These are phyloP conservation scores for Caracal caracal DNA, from an alignment of 2,113 vertebrate species.

Conservation along the genomic window DNA sequence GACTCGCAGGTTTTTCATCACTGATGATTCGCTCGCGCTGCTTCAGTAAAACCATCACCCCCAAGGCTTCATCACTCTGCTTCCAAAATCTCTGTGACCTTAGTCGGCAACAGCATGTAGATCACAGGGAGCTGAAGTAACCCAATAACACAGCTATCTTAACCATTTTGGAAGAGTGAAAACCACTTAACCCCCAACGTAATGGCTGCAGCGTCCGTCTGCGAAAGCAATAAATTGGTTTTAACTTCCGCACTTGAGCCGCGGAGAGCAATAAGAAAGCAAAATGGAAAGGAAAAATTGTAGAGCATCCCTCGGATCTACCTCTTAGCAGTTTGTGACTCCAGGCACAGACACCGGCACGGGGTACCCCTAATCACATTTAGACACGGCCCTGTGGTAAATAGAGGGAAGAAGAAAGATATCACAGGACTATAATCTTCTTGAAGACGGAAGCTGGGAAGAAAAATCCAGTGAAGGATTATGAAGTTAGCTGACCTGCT, in stretches of 20 bases:
- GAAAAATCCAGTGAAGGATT: conserved; percentile 35
- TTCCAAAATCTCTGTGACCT: conserved; percentile 70
- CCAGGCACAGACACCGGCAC: fast-evolving
- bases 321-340: conserved; percentile 44
- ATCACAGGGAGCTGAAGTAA: conserved; percentile 30
- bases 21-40: conserved; percentile 19
- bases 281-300: conserved; percentile 72
- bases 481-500: conserved; percentile 36
- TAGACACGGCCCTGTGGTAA: conserved; percentile 2
- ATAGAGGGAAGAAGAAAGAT: conserved; percentile 2
- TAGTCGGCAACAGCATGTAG: neutral
- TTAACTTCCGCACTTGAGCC: neutral
- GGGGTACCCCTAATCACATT: conserved; percentile 52
- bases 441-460: neutral
- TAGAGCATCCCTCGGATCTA: conserved; percentile 52
- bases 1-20: conserved; percentile 14
- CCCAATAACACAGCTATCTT: conserved; percentile 55
- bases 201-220: conserved; percentile 47
- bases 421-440: conserved; percentile 28
- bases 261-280: conserved; percentile 61
- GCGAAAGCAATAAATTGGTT: conserved; percentile 76
- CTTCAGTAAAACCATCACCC: neutral
- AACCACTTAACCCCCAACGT: conserved; percentile 66
- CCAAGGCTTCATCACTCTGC: conserved; percentile 55
- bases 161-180: conserved; percentile 58